Percentiles rank a stretch among this genome's conserved stretches.
Conservation (phyloP, 1,140 invertebrate genomes). For the Neodiprion fabricii region DNA sequence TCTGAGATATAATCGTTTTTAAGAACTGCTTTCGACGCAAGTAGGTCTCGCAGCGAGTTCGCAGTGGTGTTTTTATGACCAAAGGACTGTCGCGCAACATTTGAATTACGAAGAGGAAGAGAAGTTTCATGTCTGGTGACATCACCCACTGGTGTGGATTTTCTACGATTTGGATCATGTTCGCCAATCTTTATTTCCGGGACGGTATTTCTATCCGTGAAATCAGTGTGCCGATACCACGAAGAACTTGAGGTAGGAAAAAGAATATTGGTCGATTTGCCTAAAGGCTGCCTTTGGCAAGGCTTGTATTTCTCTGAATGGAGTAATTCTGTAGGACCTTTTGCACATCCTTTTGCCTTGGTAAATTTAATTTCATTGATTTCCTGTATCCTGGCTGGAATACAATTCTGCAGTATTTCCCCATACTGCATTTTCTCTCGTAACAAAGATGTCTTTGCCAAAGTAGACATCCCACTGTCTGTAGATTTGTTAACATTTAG, state of each 20-base stretch:
- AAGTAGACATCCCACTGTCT: conserved; percentile 29
- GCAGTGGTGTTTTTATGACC: conserved; percentile 1
- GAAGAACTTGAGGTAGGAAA: background rate
- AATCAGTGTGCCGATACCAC: background rate
- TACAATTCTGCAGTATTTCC: conserved; percentile 46
- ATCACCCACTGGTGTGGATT: background rate
- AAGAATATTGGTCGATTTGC: background rate
- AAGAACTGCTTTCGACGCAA: conserved; percentile 42
- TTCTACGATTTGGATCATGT: background rate
- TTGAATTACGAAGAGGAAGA: background rate
- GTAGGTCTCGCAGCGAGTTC: conserved; percentile 48
- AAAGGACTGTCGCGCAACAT: background rate
- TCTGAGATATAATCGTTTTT: conserved; percentile 41
- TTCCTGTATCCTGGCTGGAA: conserved; percentile 32
- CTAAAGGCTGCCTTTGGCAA: background rate
- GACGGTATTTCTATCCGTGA: background rate
- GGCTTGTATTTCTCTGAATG: conserved; percentile 38
- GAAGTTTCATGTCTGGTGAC: background rate
- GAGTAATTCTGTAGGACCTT: conserved; percentile 39
- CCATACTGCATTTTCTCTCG: conserved; percentile 49
- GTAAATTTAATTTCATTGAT: conserved; percentile 16
- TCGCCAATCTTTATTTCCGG: background rate
- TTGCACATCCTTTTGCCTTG: background rate
- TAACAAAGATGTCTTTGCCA: conserved; percentile 39
- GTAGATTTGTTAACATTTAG: background rate